Conservation (phyloP, 2,888 invertebrate genomes). For the Arrhopalites spinosus region DNA sequence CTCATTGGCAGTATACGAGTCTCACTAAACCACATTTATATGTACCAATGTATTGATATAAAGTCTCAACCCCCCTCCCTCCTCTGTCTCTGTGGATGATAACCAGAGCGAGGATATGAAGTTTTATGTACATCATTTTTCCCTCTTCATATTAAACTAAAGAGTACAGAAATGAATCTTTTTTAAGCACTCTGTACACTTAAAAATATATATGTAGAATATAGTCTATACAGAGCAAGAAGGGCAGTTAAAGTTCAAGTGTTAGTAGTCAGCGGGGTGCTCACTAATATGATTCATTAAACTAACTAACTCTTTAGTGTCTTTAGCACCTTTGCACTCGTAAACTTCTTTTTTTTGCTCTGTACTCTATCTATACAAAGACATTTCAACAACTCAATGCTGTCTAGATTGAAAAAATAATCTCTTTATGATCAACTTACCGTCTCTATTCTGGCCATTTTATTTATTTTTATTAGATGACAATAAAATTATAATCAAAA, state of each 20-base stretch:
- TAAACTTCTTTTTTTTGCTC: background rate
- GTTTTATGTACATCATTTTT: background rate
- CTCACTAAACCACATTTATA: background rate
- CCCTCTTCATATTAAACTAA: no score
- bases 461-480: no score
- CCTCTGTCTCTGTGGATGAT: background rate
- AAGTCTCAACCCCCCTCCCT: background rate
- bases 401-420: no score
- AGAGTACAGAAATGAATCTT: no score
- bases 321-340: constrained; percentile 22
- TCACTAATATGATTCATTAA: constrained; percentile 22
- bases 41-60: background rate
- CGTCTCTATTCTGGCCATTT: no score
- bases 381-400: no score
- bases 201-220: no score
- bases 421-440: no score
- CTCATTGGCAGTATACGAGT: background rate
- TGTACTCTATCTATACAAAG: background rate
- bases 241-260: constrained; percentile 24
- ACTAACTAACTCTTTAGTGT: constrained; percentile 7
- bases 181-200: no score
- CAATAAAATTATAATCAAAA: no score
- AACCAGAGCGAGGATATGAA: background rate
- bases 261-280: constrained; percentile 28
- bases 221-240: no score